phyloP scores from a whole-genome alignment of 2,113 vertebrate species.

The Vulpes lagopus region DNA sequence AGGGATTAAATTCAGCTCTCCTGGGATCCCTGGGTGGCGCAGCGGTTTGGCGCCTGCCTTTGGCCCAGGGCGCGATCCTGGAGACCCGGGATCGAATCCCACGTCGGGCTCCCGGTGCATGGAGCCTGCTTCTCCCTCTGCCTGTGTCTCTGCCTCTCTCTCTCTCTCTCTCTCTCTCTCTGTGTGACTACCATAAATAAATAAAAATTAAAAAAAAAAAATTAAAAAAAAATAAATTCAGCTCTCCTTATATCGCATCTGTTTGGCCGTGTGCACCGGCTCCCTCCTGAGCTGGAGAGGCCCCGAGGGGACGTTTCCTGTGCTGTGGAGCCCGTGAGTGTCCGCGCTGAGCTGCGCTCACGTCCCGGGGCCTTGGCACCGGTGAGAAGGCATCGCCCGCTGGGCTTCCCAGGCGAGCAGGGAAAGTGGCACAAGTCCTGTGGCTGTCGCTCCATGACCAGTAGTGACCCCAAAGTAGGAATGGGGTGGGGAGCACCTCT shows the following conservation, averaged over 20 bases:
- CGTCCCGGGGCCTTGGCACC: neutral
- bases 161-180: no score
- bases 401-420: neutral
- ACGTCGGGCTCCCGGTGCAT: no score
- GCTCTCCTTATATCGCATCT: neutral
- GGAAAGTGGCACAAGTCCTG: neutral
- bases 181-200: no score
- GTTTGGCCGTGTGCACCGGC: neutral
- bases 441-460: neutral
- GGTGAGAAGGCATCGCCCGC: neutral
- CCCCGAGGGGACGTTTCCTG: neutral
- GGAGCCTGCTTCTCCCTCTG: no score
- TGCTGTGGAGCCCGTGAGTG: no score
- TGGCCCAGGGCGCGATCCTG: no score
- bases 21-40: no score
- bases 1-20: neutral
- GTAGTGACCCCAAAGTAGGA: neutral
- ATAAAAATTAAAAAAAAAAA: no score
- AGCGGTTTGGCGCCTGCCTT: no score
- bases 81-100: no score
- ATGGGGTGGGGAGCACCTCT: neutral
- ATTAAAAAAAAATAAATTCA: no score
- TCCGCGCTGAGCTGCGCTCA: neutral
- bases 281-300: neutral
- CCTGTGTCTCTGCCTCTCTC: no score